These are phyloP conservation scores for Helicoverpa assulta DNA, from an alignment of 2,888 invertebrate species.

Conservation along the genomic window DNA sequence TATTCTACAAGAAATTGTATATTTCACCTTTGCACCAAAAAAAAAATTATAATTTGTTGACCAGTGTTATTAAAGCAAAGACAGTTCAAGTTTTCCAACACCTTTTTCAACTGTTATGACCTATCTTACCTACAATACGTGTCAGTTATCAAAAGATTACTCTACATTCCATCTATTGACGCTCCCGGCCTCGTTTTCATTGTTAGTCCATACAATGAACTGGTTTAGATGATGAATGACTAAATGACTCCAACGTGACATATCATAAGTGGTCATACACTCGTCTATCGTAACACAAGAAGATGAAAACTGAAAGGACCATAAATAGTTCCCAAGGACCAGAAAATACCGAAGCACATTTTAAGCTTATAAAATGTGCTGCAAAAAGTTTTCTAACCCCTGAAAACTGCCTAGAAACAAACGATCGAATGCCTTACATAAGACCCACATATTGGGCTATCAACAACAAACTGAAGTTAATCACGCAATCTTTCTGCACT, in stretches of 20 bases:
- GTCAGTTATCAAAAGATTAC: slow-evolving; percentile 2
- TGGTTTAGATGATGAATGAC: slow-evolving; percentile 26
- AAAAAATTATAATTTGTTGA: too few relatives aligned
- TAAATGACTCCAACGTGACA: slow-evolving; percentile 9
- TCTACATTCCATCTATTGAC: slow-evolving; percentile 38
- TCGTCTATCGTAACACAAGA: background rate
- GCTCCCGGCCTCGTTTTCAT: slow-evolving; percentile 19
- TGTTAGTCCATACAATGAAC: slow-evolving; percentile 36
- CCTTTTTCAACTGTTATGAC: background rate
- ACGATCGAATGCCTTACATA: slow-evolving; percentile 31
- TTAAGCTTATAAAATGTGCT: background rate
- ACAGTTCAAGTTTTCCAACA: too few relatives aligned
- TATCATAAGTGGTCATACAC: slow-evolving; percentile 19
- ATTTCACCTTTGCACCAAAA: too few relatives aligned
- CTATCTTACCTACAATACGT: background rate
- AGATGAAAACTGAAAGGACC: background rate
- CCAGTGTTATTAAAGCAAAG: too few relatives aligned
- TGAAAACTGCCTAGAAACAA: background rate
- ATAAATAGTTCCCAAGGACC: background rate
- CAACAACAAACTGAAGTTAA: slow-evolving; percentile 23
- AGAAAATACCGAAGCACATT: background rate
- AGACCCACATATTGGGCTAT: slow-evolving; percentile 12
- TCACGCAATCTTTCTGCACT: slow-evolving; percentile 29
- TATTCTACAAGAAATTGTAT: too few relatives aligned
- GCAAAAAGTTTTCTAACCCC: background rate